phyloP scores from a whole-genome alignment of 2,888 invertebrate genomes.

The Macropis europaea region DNA sequence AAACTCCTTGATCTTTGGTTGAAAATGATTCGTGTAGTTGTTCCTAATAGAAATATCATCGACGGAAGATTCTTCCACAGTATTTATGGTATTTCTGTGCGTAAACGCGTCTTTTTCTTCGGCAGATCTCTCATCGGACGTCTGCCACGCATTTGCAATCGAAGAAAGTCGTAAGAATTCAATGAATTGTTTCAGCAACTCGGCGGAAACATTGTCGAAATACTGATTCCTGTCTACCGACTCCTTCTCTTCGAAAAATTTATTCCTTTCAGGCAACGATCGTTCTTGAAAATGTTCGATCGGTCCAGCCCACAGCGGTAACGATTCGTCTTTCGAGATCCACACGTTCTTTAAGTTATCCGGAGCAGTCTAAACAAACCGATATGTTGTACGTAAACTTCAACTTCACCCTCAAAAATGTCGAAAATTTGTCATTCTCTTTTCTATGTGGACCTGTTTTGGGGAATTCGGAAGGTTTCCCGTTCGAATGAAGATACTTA shows the following conservation, averaged over 20 bases:
- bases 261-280: background rate
- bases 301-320: background rate
- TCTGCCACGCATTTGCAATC: background rate
- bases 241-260: background rate
- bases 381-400: no score
- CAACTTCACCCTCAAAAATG: no score
- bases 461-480: no score
- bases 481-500: background rate
- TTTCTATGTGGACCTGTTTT: no score
- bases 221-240: background rate
- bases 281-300: background rate
- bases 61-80: background rate
- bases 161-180: background rate
- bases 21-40: background rate
- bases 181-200: conserved; percentile 11
- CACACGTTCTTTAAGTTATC: background rate
- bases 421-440: no score
- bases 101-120: background rate
- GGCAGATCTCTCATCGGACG: background rate
- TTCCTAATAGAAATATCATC: no score
- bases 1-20: background rate
- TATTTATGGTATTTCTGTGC: background rate
- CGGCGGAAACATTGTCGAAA: background rate
- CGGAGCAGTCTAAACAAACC: conserved; percentile 4
- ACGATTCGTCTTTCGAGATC: background rate